Evolutionary conservation across 2,797 vertebrate species (phyloP).

Genomic region (Gymnoscopelus microlampas): DNA sequence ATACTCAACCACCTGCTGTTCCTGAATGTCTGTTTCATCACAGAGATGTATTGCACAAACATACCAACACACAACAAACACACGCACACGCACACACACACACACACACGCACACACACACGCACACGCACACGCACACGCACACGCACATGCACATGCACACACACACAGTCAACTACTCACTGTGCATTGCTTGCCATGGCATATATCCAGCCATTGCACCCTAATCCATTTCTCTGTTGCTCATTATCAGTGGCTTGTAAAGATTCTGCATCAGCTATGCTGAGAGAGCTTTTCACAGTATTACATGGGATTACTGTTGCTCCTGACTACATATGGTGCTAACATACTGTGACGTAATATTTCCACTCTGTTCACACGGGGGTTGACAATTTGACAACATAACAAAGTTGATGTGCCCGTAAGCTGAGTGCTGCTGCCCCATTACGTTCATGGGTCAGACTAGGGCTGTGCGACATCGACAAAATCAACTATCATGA

Average conservation of each 20-base stretch:
- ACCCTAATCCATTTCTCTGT: constrained; percentile 70
- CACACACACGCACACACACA: not conserved
- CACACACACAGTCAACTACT: constrained; percentile 30
- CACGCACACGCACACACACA: constrained; percentile 17
- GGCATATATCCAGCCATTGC: constrained; percentile 58
- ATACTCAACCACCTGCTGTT: constrained; percentile 35
- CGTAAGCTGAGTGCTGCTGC: constrained; percentile 17
- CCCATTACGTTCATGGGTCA: constrained; percentile 20
- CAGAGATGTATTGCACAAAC: constrained; percentile 18
- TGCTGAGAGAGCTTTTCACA: constrained; percentile 67
- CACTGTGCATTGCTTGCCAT: constrained; percentile 46
- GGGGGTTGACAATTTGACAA: constrained; percentile 11
- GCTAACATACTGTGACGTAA: constrained; percentile 55
- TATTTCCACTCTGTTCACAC: constrained; percentile 43
- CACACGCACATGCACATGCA: no score
- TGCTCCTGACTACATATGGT: constrained; percentile 64
- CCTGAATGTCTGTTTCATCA: constrained; percentile 32
- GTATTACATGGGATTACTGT: constrained; percentile 73
- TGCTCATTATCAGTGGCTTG: constrained; percentile 71
- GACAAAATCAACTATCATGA: no score
- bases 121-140: not conserved
- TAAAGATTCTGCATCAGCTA: constrained; percentile 73
- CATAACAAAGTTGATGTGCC: constrained; percentile 30
- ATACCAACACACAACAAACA: constrained; percentile 10
- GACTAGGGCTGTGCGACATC: no score